phyloP scores from a whole-genome alignment of 1,140 invertebrate species.

The Bombus terrestris region DNA sequence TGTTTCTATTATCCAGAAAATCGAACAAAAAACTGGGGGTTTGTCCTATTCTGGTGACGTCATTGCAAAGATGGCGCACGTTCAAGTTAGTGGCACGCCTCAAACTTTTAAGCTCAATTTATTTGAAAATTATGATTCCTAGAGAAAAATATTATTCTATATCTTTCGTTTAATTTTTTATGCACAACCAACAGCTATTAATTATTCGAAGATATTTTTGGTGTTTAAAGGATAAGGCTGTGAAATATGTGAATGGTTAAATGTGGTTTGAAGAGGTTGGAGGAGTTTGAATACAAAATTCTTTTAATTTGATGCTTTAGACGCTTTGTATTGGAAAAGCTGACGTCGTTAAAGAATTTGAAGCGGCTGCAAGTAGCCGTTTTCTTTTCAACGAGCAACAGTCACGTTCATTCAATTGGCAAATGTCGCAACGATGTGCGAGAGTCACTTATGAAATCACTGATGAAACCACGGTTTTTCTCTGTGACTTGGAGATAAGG shows the following conservation, averaged over 20 bases:
- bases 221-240: too few relatives aligned
- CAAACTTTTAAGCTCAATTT: not conserved
- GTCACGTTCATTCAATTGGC: constrained; percentile 29
- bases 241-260: not conserved
- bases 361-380: not conserved
- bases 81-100: too few relatives aligned
- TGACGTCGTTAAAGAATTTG: constrained; percentile 24
- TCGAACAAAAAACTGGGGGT: not conserved
- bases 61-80: not conserved
- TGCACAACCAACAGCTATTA: not conserved
- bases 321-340: not conserved
- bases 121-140: too few relatives aligned
- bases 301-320: not conserved
- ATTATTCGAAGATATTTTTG: not conserved
- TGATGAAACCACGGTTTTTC: constrained; percentile 23
- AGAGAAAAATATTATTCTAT: not conserved
- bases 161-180: not conserved
- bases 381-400: constrained; percentile 1
- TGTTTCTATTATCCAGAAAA: not conserved
- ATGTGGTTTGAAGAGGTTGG: not conserved
- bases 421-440: constrained; percentile 16
- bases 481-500: not conserved
- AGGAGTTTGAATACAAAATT: not conserved
- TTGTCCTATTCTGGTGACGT: not conserved
- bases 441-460: constrained; percentile 27